Conservation (phyloP, 2,888 invertebrate genomes). For the Creontiades dilutus region DNA sequence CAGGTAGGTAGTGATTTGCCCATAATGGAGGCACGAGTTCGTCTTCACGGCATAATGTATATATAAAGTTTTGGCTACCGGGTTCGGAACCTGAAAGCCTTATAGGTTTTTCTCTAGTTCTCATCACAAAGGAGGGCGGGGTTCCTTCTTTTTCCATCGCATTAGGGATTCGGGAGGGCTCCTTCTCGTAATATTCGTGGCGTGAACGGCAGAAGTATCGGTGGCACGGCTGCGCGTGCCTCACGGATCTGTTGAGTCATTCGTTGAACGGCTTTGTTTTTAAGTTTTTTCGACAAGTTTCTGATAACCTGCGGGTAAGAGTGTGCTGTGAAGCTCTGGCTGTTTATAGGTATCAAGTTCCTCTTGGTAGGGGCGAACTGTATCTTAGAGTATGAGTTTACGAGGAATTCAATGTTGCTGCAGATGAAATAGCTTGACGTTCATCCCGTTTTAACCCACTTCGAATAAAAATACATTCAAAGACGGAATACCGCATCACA, state of each 20-base stretch:
- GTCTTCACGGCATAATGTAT: not conserved
- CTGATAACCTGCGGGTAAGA: too few relatives aligned
- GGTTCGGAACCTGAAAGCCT: not conserved
- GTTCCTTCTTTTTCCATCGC: not conserved
- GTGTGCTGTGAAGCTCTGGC: too few relatives aligned
- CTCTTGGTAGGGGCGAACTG: too few relatives aligned
- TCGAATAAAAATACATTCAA: too few relatives aligned
- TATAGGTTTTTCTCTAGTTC: slow-evolving; percentile 13
- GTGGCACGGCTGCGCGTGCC: not conserved
- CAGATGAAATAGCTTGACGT: too few relatives aligned
- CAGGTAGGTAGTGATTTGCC: slow-evolving; percentile 69
- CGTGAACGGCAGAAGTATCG: not conserved
- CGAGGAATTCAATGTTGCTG: too few relatives aligned
- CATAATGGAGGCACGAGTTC: slow-evolving; percentile 69
- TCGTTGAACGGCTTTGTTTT: not conserved
- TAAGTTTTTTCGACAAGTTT: too few relatives aligned
- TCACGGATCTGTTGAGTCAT: slow-evolving; percentile 6
- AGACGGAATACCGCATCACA: too few relatives aligned
- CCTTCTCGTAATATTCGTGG: slow-evolving; percentile 14
- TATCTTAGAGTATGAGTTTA: too few relatives aligned
- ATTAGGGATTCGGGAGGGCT: slow-evolving; percentile 17
- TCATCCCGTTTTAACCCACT: too few relatives aligned
- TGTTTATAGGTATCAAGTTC: too few relatives aligned
- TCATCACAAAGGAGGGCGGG: not conserved
- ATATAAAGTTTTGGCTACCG: slow-evolving; percentile 10